Base-by-base conservation (phyloP, 2,888 invertebrate genomes). In the Cyclophora albipunctata region DNA sequence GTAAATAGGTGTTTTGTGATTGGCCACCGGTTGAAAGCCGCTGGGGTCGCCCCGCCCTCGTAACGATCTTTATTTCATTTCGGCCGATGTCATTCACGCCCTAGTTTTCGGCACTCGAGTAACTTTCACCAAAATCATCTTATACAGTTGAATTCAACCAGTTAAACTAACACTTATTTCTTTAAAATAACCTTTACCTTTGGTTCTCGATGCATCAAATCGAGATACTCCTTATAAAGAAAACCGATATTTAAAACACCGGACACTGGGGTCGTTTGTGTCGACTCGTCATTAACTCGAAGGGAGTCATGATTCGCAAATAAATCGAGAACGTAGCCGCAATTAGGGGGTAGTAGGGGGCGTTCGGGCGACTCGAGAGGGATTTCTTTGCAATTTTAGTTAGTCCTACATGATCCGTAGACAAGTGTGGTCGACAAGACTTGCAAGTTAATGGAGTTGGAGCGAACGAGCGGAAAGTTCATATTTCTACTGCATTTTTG, bases 371-470 rank as follows among this genome's bases (percentile, higher is more conserved):
- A 45, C 49, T 46, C 53, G 51, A 55, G 69, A 69, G 78, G 84
- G 85, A 85, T 87, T 78, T 79, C 74, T 74, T 80, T 64, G 84
- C 85, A 84, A 86, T 87, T 85, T 79, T 73, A 78, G 78, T 77
- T 81, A 85, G 85, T 83, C 85, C 83, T 55, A 81, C 78, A 75
- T 82, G 86, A 87, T 84, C 85, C 85, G 69, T 52, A 67, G 71
- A 73, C 75, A 77, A 71, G 80, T 75, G 81, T 68, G 71, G 69
- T 62, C 70, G 69, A 85, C 84, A 81, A 69, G 84, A 67, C 78
- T 55, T 64, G 86, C 75, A 81, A 78, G 67, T 67, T 82, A 85
- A 85, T 83, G 68, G 66, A 61, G 57, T 37, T 37, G 37, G 37
- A 37, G 4, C 37, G 37, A 37, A 37, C 37, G 5, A 4, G 37